Percentiles rank a stretch among this genome's conserved stretches.
Evolutionary conservation across 2,888 invertebrate species (phyloP).

Genomic region (Prosapia bicincta): DNA sequence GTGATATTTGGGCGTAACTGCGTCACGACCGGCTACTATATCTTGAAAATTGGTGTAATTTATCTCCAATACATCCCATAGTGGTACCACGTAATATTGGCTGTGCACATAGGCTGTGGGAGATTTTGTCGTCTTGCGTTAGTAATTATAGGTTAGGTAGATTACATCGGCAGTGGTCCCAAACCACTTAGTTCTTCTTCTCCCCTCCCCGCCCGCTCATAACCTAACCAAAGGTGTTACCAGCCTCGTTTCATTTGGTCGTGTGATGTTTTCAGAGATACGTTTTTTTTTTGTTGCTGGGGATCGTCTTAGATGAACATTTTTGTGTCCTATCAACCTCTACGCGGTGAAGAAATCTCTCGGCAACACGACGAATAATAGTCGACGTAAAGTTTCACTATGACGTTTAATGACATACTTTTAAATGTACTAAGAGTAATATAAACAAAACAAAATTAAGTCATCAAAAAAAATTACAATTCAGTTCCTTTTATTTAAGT

Average conservation of each 20-base stretch:
- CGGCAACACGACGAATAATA: too few relatives aligned
- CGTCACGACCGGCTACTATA: constrained; percentile 25
- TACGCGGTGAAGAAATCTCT: too few relatives aligned
- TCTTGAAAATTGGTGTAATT: constrained; percentile 28
- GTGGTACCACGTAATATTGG: background rate
- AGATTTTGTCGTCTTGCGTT: background rate
- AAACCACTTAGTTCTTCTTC: constrained; percentile 2
- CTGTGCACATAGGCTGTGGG: background rate
- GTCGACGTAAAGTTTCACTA: too few relatives aligned
- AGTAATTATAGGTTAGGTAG: background rate
- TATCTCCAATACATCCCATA: constrained; percentile 9
- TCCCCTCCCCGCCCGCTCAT: background rate
- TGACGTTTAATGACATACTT: too few relatives aligned
- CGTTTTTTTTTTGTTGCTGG: too few relatives aligned
- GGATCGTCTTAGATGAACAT: too few relatives aligned
- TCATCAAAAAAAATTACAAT: too few relatives aligned
- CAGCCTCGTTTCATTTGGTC: background rate
- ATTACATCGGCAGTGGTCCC: background rate
- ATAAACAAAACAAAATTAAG: too few relatives aligned
- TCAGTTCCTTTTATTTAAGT: too few relatives aligned
- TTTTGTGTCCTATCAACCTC: too few relatives aligned
- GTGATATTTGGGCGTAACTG: background rate
- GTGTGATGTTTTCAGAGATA: background rate
- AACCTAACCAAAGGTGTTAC: background rate
- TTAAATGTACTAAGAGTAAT: too few relatives aligned